A percentile compares a stretch with the other conserved stretches of the same genome.
Conservation (phyloP, 2,113 vertebrate species). For the Eretmodus cyanostictus region DNA sequence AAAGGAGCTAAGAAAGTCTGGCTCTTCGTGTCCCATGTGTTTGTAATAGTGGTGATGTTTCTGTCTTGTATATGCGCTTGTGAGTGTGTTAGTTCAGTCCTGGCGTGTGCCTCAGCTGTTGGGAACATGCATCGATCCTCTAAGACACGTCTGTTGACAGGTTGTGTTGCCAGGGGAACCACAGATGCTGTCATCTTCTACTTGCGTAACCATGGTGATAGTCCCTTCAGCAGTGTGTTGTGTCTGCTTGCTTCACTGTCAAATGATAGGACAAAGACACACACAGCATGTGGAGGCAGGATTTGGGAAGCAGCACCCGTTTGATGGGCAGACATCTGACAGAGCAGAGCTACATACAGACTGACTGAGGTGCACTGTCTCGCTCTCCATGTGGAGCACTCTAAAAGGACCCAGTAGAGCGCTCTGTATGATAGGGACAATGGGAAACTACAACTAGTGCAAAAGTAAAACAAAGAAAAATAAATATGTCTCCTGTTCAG, state of each 20-base stretch:
- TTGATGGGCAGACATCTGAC: slow-evolving; percentile 2
- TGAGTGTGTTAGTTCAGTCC: not conserved
- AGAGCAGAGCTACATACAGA: not conserved
- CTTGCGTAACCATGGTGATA: slow-evolving; percentile 50
- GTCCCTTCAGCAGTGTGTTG: slow-evolving; percentile 19
- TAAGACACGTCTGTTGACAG: slow-evolving; percentile 3
- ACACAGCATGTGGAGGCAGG: not conserved
- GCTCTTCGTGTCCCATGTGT: not conserved
- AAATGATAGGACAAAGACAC: not conserved
- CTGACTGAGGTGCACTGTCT: not conserved
- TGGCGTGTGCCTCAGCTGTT: not conserved
- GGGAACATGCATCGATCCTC: slow-evolving; percentile 3
- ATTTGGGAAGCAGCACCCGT: not conserved
- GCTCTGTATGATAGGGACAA: not conserved
- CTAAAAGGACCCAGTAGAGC: not conserved
- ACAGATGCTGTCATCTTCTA: slow-evolving; percentile 34
- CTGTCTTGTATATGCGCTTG: not conserved
- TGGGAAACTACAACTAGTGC: not conserved
- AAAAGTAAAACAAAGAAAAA: not conserved
- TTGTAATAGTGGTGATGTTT: not conserved
- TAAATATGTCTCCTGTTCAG: not conserved
- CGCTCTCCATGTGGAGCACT: not conserved
- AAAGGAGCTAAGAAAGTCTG: not conserved
- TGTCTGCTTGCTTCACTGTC: slow-evolving; percentile 54
- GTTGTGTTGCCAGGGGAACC: slow-evolving; percentile 16